Evolutionary conservation across 2,797 vertebrate genomes (phyloP).

Genomic region (Channa striata): DNA sequence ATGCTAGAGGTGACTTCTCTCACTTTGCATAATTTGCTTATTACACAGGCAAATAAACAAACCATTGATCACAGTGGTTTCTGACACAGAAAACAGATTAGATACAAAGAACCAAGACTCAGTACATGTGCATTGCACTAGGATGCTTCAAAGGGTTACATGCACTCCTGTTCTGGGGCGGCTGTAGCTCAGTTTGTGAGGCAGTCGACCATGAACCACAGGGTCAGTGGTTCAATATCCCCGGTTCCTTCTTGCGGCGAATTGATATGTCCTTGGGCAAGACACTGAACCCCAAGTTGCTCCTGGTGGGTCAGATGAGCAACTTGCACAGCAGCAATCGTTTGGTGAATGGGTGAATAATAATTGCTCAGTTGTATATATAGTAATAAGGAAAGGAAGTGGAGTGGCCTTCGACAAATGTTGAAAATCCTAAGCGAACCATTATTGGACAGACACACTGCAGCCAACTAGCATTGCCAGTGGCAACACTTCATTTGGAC

Average conservation of each 20-base stretch:
- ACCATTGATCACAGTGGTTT: slow-evolving; percentile 76
- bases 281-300: neutral
- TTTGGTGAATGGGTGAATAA: no score
- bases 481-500: slow-evolving; percentile 54
- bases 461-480: slow-evolving; percentile 21
- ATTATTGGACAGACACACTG: slow-evolving; percentile 1
- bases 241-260: no score
- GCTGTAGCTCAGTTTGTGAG: no score
- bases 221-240: no score
- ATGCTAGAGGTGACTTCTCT: slow-evolving; percentile 76
- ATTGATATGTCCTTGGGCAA: no score
- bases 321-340: no score
- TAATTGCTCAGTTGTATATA: no score
- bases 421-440: neutral
- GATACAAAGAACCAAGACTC: slow-evolving; percentile 52
- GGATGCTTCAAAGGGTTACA: slow-evolving; percentile 26
- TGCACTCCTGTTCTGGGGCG: neutral
- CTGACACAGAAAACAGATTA: slow-evolving; percentile 64
- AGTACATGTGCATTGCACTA: slow-evolving; percentile 50
- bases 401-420: neutral
- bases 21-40: slow-evolving; percentile 79
- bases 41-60: slow-evolving; percentile 83
- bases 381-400: neutral
- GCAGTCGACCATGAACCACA: no score
- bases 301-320: no score